Base-by-base conservation (phyloP, 1,140 invertebrate genomes). In the Asobara japonica region DNA sequence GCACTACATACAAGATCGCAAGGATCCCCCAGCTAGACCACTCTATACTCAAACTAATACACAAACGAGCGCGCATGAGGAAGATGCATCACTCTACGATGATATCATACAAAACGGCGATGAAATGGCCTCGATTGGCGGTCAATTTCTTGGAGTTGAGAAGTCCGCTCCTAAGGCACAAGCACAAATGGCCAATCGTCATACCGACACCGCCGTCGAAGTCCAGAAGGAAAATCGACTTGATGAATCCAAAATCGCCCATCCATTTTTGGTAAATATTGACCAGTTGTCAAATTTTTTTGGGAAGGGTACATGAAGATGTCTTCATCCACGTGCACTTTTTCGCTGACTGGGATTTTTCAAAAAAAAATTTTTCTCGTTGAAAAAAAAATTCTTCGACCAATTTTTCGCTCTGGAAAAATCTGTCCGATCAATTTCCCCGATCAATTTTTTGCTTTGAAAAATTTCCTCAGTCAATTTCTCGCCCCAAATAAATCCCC, bases 91-190 rank as follows among this genome's bases (percentile, higher is more conserved):
- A 22, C 79, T 89, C 70, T 92, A 92, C 75, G 90, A 91, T 71
- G 91, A 92, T 75, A 90, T 92, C 13, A 89, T 91, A 62, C 89
- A 91, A 73, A 84, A 90, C 62, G 86, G 86, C 18, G 89, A 89
- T 31, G 89, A 87, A 51, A 84, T 87, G 77, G 79, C 89, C n/a
- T 81, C 84, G 29, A 83, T 86, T 60, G 83, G 82, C 7, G 77
- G 82, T 13, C 83, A 87, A 30, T 86, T 87, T 68, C 72, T 86
- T 5, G 84, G 84, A 1, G 80, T 84, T n/a, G 84, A 87, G 56
- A 86, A 86, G 65, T 84, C 84, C 0, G 72, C 80, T 0, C 76
- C 80, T 0, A 86, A 84, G 48, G 80, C 89, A 0, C 90, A 90
- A 20, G 89, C 89, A 3, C 90, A 90, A 30, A 84, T 77, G 3